Conservation (phyloP, 2,888 invertebrate genomes). For the Rotaria sp. region DNA sequence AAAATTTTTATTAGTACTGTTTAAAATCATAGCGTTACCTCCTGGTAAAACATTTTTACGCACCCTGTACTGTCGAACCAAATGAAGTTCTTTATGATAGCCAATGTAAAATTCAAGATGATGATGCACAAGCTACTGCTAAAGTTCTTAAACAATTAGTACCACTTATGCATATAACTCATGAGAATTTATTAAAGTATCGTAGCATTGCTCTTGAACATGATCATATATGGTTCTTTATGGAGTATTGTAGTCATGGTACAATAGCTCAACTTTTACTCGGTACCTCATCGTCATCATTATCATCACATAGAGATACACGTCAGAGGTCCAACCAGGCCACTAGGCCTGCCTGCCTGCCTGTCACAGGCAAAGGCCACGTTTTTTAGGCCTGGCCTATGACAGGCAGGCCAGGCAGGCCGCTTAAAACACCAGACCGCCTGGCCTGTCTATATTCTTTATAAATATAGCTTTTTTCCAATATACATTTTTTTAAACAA, state of each 20-base stretch:
- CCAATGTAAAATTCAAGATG: not conserved
- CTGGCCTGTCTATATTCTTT: no score
- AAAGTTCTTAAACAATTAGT: slow-evolving; percentile 24
- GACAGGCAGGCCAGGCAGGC: no score
- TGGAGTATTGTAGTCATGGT: slow-evolving; percentile 28
- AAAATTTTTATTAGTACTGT: no score
- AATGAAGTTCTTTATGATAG: not conserved
- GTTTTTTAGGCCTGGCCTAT: no score
- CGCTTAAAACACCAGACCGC: no score
- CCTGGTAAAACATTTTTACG: no score
- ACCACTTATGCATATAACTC: not conserved
- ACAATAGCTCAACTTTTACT: not conserved
- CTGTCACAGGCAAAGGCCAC: no score
- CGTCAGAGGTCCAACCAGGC: no score
- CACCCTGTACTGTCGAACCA: not conserved
- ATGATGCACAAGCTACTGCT: not conserved
- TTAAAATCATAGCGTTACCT: no score
- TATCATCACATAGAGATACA: not conserved
- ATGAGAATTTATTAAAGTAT: slow-evolving; percentile 10
- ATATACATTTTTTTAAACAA: no score
- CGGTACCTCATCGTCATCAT: not conserved
- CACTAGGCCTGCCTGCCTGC: no score
- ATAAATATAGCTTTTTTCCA: no score
- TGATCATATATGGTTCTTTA: slow-evolving; percentile 17
- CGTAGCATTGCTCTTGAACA: slow-evolving; percentile 17